A percentile compares a stretch with the other conserved stretches of the same genome.
Evolutionary conservation across 2,888 invertebrate species (phyloP).

Genomic region (Thyatira batis): DNA sequence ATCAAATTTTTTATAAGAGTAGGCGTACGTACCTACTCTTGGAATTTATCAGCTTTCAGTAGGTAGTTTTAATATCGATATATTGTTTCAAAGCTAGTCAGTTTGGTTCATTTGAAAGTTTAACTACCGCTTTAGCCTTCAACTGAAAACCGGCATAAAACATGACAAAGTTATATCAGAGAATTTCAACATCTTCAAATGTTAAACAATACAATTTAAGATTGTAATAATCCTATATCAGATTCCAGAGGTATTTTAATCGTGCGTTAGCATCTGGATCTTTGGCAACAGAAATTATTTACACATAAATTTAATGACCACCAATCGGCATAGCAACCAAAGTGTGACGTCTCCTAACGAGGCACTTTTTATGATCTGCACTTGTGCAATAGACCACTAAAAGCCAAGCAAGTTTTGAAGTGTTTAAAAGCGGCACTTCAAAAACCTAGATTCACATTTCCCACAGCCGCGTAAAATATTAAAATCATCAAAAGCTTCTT

Average conservation of each 20-base stretch:
- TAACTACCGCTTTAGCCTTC: too few relatives aligned
- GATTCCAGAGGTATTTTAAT: background rate
- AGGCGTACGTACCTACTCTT: too few relatives aligned
- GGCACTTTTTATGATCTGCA: background rate
- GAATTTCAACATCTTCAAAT: too few relatives aligned
- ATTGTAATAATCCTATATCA: background rate
- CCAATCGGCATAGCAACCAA: background rate
- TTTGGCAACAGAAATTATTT: background rate
- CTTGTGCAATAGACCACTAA: background rate
- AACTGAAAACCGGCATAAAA: too few relatives aligned
- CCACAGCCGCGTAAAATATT: slow-evolving; percentile 8
- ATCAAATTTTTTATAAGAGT: too few relatives aligned
- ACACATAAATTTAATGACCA: background rate
- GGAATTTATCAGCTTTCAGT: too few relatives aligned
- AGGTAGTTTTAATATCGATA: too few relatives aligned
- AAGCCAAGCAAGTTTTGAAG: background rate
- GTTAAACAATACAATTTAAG: background rate
- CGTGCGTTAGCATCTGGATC: background rate
- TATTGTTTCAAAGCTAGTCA: too few relatives aligned
- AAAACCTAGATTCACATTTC: slow-evolving; percentile 1
- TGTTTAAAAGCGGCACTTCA: background rate
- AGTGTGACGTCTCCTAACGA: background rate
- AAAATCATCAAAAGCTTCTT: slow-evolving; percentile 33
- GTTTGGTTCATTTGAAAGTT: too few relatives aligned
- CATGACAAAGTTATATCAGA: too few relatives aligned